Conservation (phyloP, 2,888 invertebrate species). For the Antheraea yamamai region DNA sequence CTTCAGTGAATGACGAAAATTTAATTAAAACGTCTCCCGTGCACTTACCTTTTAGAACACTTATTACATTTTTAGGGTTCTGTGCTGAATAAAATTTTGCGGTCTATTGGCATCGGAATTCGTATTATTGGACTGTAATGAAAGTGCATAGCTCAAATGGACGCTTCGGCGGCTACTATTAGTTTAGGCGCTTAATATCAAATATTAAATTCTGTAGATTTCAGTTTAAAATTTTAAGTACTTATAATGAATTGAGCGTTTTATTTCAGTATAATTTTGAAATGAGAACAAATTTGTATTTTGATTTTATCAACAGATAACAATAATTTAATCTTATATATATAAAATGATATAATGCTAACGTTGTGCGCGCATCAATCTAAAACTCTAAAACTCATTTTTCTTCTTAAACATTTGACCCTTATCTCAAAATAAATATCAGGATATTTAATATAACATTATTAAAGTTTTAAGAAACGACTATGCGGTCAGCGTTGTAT, state of each 20-base stretch:
- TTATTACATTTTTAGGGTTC: conserved; percentile 9
- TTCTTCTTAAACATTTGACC: no score
- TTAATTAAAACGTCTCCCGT: conserved; percentile 11
- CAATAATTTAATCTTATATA: no score
- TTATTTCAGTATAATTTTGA: background rate
- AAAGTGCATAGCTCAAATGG: conserved; percentile 16
- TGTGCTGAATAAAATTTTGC: conserved; percentile 16
- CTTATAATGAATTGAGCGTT: background rate
- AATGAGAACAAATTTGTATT: no score
- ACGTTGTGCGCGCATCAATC: no score
- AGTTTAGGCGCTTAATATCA: background rate
- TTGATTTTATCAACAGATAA: no score
- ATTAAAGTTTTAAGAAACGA: no score
- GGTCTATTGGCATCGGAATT: conserved; percentile 18
- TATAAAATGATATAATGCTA: no score
- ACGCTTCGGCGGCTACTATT: background rate
- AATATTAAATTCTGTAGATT: conserved; percentile 5
- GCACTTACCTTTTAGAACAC: background rate
- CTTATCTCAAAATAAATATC: no score
- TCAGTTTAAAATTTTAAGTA: no score
- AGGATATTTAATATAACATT: no score
- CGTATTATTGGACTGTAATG: conserved; percentile 12
- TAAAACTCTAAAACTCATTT: no score
- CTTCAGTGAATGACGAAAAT: conserved; percentile 8
- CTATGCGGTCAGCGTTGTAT: no score